phyloP scores from a whole-genome alignment of 2,113 vertebrate genomes.

The Cathartes aura region DNA sequence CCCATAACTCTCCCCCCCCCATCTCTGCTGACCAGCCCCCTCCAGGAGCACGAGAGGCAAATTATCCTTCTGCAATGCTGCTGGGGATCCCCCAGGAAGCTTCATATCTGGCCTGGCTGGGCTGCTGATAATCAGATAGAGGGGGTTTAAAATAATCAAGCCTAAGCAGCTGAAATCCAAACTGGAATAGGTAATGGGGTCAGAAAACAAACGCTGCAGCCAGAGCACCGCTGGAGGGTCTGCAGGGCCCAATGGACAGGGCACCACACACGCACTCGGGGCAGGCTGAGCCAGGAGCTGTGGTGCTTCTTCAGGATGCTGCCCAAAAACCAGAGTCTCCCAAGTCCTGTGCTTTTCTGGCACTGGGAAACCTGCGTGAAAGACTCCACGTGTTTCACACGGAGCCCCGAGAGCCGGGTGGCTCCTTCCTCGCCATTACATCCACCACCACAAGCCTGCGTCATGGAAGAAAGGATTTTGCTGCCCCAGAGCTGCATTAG shows the following conservation, averaged over 20 bases:
- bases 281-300: neutral
- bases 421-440: neutral
- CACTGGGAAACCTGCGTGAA: neutral
- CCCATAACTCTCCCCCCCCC: neutral
- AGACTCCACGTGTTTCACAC: neutral
- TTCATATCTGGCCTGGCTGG: neutral
- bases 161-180: conserved; percentile 50
- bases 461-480: neutral
- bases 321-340: neutral
- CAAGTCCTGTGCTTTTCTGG: neutral
- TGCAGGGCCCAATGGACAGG: neutral
- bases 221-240: neutral
- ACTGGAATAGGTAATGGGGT: conserved; percentile 51
- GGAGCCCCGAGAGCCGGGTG: neutral
- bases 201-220: neutral
- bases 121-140: conserved; percentile 55
- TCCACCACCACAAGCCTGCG: neutral
- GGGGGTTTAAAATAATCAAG: conserved; percentile 59
- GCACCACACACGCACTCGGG: rapidly evolving
- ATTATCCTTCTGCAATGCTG: neutral
- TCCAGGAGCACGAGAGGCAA: neutral
- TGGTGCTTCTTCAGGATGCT: neutral
- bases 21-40: neutral
- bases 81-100: conserved; percentile 5
- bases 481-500: neutral